Percentiles rank a stretch among this genome's conserved stretches.
phyloP scores from a whole-genome alignment of 2,113 vertebrate species.

The Spea multiplicata region DNA sequence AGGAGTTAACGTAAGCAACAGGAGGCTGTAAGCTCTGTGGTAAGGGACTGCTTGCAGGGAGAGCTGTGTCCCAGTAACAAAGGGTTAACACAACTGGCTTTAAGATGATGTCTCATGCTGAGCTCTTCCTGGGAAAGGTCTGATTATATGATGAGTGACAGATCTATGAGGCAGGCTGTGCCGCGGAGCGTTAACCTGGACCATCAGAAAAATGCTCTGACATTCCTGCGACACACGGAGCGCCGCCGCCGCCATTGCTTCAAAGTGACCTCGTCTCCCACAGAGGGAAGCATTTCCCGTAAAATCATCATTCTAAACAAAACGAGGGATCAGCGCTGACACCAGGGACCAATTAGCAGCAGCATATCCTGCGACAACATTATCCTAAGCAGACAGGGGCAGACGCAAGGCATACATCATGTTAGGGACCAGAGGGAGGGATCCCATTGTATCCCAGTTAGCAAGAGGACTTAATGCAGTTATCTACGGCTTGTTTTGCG shows the following conservation, averaged over 20 bases:
- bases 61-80: not conserved
- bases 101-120: not conserved
- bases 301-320: conserved; percentile 18
- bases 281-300: not conserved
- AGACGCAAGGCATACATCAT: not conserved
- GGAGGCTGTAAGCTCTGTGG: not conserved
- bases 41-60: not conserved
- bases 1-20: not conserved
- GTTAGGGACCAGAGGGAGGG: not conserved
- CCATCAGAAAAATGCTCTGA: not conserved
- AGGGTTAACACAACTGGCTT: not conserved
- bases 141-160: not conserved
- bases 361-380: conserved; percentile 10
- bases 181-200: not conserved
- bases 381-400: conserved; percentile 14
- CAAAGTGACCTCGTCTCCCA: conserved; percentile 10
- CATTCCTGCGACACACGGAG: not conserved
- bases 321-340: not conserved
- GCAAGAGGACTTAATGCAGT: not conserved
- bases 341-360: conserved; percentile 5
- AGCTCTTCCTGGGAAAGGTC: conserved; percentile 12
- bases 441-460: conserved; percentile 1
- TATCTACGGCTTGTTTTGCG: not conserved
- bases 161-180: not conserved
- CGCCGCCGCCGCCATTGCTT: not conserved